Conservation (phyloP, 2,797 vertebrate genomes). For the Chaetophractus vellerosus region DNA sequence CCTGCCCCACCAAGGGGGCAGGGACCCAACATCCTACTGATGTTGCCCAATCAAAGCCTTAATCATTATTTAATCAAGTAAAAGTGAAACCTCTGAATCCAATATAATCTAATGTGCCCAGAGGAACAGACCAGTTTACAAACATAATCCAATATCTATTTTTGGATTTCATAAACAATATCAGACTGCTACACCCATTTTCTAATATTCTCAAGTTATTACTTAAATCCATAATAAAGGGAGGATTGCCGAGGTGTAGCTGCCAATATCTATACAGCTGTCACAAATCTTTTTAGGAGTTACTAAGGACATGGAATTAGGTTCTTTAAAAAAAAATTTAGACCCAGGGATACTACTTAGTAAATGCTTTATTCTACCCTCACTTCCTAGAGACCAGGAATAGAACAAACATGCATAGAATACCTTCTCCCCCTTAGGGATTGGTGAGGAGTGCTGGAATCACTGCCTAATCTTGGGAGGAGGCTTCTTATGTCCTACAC, state of each 20-base stretch:
- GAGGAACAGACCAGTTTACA: too few relatives aligned
- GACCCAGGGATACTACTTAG: background rate
- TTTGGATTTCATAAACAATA: too few relatives aligned
- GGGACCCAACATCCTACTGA: too few relatives aligned
- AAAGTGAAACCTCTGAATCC: too few relatives aligned
- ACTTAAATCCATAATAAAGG: conserved; percentile 28
- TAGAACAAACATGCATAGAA: background rate
- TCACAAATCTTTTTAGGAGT: conserved; percentile 34
- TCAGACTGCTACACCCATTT: background rate
- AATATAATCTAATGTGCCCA: too few relatives aligned
- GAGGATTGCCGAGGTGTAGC: background rate
- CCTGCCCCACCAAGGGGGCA: too few relatives aligned
- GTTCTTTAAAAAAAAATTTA: background rate
- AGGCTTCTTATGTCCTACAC: background rate
- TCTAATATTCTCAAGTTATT: conserved; percentile 31
- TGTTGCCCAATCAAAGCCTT: too few relatives aligned
- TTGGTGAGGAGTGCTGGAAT: background rate
- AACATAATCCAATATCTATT: too few relatives aligned
- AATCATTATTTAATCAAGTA: too few relatives aligned
- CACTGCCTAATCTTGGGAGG: background rate
- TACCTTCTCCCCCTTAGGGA: background rate
- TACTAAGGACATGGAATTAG: background rate
- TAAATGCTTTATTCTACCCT: background rate
- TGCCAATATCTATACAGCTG: background rate
- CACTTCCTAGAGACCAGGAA: background rate